Evolutionary conservation across 2,797 vertebrate species (phyloP).

Genomic region (Leptoclinus maculatus): DNA sequence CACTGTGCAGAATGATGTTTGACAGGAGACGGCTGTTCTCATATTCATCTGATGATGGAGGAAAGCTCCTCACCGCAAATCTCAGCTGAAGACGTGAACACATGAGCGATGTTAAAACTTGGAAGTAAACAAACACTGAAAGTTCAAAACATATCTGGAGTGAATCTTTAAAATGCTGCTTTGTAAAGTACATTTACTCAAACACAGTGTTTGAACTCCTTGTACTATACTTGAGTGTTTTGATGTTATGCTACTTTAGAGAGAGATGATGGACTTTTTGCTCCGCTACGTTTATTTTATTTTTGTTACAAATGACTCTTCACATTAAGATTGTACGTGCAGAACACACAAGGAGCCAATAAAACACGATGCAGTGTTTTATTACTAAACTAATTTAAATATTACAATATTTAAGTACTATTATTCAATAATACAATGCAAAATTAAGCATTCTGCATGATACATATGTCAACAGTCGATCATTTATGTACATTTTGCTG

Average conservation of each 20-base stretch:
- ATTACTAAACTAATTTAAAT: no score
- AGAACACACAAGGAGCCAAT: not conserved
- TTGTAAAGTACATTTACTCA: not conserved
- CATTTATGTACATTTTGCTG: not conserved
- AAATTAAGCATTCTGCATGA: not conserved
- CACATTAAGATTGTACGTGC: not conserved
- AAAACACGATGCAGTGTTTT: not conserved
- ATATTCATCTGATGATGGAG: no score
- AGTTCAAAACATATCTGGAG: not conserved
- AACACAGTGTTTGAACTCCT: not conserved
- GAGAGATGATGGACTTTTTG: not conserved
- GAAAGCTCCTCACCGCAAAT: no score
- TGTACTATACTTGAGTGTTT: not conserved
- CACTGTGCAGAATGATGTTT: not conserved
- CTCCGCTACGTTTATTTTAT: not conserved
- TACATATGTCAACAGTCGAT: not conserved
- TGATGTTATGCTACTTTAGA: not conserved
- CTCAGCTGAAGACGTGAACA: not conserved
- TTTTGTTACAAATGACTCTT: not conserved
- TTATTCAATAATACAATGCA: not conserved
- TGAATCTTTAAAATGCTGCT: not conserved
- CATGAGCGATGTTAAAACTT: not conserved
- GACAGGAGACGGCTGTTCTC: no score
- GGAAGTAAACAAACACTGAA: not conserved
- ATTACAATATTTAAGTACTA: no score